Evolutionary conservation across 2,888 invertebrate genomes (phyloP), one percentile per base, ranked within the genome.

Genomic region (Orthosia gracilis): DNA sequence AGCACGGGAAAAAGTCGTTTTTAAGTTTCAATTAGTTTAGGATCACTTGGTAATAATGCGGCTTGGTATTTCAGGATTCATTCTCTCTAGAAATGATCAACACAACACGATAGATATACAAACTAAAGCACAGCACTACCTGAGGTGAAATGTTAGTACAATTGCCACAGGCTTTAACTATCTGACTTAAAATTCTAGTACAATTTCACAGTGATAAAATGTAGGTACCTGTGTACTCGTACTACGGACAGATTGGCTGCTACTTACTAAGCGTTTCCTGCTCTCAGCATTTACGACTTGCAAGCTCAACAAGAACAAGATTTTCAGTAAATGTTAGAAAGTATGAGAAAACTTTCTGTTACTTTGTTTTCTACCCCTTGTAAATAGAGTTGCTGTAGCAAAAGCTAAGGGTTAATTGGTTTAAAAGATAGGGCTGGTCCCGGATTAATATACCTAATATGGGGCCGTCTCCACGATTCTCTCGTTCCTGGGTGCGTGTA

Each of bases 271-370:
- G 23, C 26, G 17, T 63, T 63, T 59, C 54, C 54, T 68, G 59
- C 75, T 50, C 66, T 78, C 61, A 58, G 58, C 52, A 26, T 80
- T 78, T 80, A 78, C 67, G 63, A 78, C 57, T 45, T 21, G 23
- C 40, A 13, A 26, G 26, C 49, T 65, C 12, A 55, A 65, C 64
- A n/a, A 73, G 45, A 62, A 21, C n/a, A 17, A 31, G 23, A 54
- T 59, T 23, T 59, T 49, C 45, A 47, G 45, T 31, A 45, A 5
- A 47, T 18, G 5, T 57, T 50, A 58, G 23, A 73, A 75, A 63
- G 75, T 74, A 40, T 26, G 13, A 50, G 50, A 18, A 13, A 18
- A 40, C 2, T 54, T 74, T 45, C 18, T 45, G 17, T 26, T 57
- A 73, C 49, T 65, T 26, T 64, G 45, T 76, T 49, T 63, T 54